phyloP scores from a whole-genome alignment of 2,888 invertebrate genomes.

The Nomada fucata region DNA sequence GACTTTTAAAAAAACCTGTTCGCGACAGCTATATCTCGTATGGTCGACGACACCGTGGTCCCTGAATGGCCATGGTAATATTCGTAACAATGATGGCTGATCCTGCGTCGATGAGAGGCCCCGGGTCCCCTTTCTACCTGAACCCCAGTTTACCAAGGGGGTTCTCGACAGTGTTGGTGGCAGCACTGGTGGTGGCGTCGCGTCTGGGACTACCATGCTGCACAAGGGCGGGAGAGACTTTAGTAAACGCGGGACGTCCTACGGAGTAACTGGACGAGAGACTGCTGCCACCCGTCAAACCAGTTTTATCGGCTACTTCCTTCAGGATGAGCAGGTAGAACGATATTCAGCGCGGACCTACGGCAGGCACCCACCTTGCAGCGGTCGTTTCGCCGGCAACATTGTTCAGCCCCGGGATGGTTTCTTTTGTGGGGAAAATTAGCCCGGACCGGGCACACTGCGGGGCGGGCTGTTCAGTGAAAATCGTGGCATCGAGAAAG shows the following conservation, averaged over 20 bases:
- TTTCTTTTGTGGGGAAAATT: constrained; percentile 28
- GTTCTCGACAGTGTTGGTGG: constrained; percentile 6
- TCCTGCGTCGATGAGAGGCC: constrained; percentile 50
- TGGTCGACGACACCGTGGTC: constrained; percentile 49
- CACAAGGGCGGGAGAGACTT: constrained; percentile 51
- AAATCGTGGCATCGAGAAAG: neutral
- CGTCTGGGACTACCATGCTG: neutral
- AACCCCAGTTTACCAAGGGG: neutral
- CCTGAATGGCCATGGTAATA: constrained; percentile 66
- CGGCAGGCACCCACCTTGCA: constrained; percentile 67
- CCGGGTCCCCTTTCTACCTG: neutral
- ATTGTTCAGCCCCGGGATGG: constrained; percentile 8
- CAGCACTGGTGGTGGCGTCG: constrained; percentile 13
- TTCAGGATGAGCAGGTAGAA: constrained; percentile 76
- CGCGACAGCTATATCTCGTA: constrained; percentile 62
- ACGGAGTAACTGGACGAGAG: constrained; percentile 73
- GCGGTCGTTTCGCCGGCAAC: constrained; percentile 30
- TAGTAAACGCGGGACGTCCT: constrained; percentile 67
- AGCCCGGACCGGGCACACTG: neutral
- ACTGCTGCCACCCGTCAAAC: constrained; percentile 82
- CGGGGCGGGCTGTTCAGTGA: neutral
- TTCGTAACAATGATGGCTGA: constrained; percentile 66
- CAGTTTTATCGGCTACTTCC: constrained; percentile 83
- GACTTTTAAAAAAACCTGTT: constrained; percentile 71
- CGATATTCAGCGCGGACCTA: constrained; percentile 48